Conservation (phyloP, 1,140 invertebrate genomes). For the Drosophila hydei region DNA sequence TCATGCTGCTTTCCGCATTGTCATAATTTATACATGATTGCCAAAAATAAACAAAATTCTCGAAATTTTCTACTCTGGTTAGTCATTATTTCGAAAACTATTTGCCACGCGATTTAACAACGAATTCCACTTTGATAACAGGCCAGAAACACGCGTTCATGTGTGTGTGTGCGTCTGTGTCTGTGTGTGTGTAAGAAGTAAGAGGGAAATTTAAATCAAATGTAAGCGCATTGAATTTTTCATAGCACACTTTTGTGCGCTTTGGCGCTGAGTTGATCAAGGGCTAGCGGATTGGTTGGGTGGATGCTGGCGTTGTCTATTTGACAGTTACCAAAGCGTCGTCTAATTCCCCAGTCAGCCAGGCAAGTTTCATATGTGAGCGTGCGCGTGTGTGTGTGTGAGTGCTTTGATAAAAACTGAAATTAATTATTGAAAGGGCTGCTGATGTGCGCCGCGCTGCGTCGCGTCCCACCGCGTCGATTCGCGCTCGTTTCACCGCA, state of each 20-base stretch:
- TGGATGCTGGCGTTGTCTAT: constrained; percentile 54
- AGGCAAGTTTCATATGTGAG: constrained; percentile 16
- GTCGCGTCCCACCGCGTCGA: constrained; percentile 46
- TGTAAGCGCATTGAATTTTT: constrained; percentile 74
- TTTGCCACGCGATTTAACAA: constrained; percentile 76
- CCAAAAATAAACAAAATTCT: constrained; percentile 60
- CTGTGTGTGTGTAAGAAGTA: constrained; percentile 20
- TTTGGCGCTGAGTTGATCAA: constrained; percentile 2
- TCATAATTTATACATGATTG: constrained; percentile 57
- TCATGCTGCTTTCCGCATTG: constrained; percentile 18
- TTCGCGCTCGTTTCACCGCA: constrained; percentile 49
- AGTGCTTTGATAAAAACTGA: constrained; percentile 77
- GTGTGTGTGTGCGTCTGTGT: constrained; percentile 10
- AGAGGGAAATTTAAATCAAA: constrained; percentile 76
- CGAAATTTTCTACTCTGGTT: constrained; percentile 19
- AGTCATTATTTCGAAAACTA: constrained; percentile 61
- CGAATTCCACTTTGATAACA: constrained; percentile 75
- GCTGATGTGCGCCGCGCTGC: constrained; percentile 17
- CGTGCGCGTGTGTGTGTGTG: constrained; percentile 11
- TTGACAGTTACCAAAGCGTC: constrained; percentile 55
- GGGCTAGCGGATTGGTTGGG: too few relatives aligned
- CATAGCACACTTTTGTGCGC: constrained; percentile 69
- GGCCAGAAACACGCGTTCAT: constrained; percentile 20
- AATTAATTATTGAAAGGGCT: constrained; percentile 78
- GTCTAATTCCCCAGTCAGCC: constrained; percentile 56